Percentiles rank a stretch among this genome's conserved stretches.
These are phyloP conservation scores for Blera fallax DNA, from an alignment of 2,888 invertebrate species.

Conservation along the genomic window DNA sequence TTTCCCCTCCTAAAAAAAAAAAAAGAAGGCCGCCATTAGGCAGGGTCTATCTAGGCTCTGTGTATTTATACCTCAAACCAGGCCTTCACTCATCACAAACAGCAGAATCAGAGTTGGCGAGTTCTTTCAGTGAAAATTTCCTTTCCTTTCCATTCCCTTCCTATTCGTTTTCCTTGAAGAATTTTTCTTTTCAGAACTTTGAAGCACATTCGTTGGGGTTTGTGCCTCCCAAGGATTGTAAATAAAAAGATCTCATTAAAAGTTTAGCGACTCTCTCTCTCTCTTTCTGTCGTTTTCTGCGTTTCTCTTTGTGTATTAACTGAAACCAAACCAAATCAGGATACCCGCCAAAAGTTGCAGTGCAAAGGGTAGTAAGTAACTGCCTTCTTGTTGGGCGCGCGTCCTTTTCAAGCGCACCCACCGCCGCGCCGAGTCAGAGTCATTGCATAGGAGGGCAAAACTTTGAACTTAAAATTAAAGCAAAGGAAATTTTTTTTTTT, in stretches of 20 bases:
- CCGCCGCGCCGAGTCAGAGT: not conserved
- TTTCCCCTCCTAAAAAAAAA: no score
- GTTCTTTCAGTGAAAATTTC: not conserved
- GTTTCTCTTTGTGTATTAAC: conserved; percentile 66
- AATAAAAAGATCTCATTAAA: conserved; percentile 73
- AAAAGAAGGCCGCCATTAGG: conserved; percentile 40
- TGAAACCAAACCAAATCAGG: conserved; percentile 66
- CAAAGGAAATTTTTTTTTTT: not conserved
- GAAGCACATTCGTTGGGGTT: conserved; percentile 65
- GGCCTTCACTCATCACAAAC: not conserved
- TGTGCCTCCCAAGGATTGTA: conserved; percentile 64
- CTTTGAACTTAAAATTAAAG: conserved; percentile 55
- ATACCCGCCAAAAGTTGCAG: conserved; percentile 65
- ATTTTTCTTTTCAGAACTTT: conserved; percentile 66
- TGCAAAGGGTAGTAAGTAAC: conserved; percentile 9
- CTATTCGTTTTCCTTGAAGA: conserved; percentile 16
- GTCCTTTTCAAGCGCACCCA: conserved; percentile 1
- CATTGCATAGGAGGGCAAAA: conserved; percentile 22
- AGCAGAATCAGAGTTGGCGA: no score
- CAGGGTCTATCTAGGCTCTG: not conserved
- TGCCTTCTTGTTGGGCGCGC: not conserved
- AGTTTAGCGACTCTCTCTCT: conserved; percentile 57
- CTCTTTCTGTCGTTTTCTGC: not conserved
- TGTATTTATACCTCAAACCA: not conserved
- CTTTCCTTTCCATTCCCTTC: no score